phyloP scores from a whole-genome alignment of 2,797 vertebrate species.

The Taeniopygia guttata region DNA sequence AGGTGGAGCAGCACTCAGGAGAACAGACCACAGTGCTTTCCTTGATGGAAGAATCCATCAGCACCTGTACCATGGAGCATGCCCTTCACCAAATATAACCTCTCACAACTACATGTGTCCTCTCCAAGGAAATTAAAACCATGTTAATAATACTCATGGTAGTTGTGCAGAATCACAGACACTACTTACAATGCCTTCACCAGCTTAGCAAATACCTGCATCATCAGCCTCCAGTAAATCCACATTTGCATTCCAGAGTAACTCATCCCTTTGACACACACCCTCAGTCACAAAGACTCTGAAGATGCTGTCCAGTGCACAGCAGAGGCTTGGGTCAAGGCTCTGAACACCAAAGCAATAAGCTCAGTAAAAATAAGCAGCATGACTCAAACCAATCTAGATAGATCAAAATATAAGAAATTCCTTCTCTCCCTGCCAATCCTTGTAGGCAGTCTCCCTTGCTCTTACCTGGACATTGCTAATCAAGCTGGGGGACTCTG shows the following conservation, averaged over 20 bases:
- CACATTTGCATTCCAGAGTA: not conserved
- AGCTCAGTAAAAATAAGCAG: not conserved
- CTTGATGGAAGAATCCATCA: not conserved
- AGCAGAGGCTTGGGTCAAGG: not conserved
- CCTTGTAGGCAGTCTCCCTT: not conserved
- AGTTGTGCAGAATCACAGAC: not conserved
- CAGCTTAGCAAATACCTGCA: not conserved
- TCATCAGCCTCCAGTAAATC: not conserved
- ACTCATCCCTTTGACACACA: not conserved
- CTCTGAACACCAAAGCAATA: not conserved
- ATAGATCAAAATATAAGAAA: not conserved
- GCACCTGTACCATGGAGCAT: fast-evolving
- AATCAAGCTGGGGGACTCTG: not conserved
- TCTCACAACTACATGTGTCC: not conserved
- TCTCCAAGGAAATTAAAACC: not conserved
- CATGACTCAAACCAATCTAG: not conserved
- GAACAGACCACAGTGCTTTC: fast-evolving
- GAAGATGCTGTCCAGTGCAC: not conserved
- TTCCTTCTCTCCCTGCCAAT: not conserved
- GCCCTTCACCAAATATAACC: not conserved
- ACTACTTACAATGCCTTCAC: not conserved
- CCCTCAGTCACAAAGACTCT: not conserved
- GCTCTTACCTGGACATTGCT: not conserved
- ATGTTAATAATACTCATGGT: not conserved
- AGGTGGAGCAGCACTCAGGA: not conserved